A percentile compares a stretch with the other conserved stretches of the same genome.
Conservation (phyloP, 1,140 invertebrate species). For the Agrilus planipennis region DNA sequence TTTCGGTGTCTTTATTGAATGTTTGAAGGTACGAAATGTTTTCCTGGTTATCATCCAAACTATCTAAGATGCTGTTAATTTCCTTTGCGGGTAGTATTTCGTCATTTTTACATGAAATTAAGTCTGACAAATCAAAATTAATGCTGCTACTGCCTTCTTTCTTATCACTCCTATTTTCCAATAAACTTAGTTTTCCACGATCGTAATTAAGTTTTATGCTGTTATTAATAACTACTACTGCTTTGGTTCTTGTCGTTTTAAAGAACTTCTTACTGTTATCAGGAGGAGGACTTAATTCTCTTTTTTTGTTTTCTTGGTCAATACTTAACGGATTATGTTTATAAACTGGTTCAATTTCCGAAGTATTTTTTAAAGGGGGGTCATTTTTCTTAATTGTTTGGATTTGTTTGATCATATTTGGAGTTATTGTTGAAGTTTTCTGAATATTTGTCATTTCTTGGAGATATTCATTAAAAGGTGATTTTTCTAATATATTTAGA, state of each 20-base stretch:
- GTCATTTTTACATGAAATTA: constrained; percentile 15
- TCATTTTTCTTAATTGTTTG: constrained; percentile 13
- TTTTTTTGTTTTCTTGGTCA: background rate
- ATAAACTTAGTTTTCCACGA: constrained; percentile 17
- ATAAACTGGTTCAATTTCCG: background rate
- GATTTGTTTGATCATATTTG: constrained; percentile 6
- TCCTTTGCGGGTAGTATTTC: constrained; percentile 10
- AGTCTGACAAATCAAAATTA: constrained; percentile 15
- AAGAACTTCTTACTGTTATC: constrained; percentile 25
- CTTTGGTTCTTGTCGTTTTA: constrained; percentile 18
- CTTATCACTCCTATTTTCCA: constrained; percentile 17
- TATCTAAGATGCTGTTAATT: constrained; percentile 17
- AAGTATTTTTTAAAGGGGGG: constrained; percentile 2
- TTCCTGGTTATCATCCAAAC: constrained; percentile 9
- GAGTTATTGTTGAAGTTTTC: background rate
- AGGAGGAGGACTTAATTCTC: background rate
- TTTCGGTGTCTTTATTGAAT: background rate
- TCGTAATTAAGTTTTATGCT: constrained; percentile 19
- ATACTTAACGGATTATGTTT: background rate
- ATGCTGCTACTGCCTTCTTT: constrained; percentile 11
- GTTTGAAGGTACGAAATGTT: constrained; percentile 3
- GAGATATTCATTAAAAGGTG: constrained; percentile 28
- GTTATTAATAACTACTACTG: constrained; percentile 16
- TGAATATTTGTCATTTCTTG: constrained; percentile 19
- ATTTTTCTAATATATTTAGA: constrained; percentile 23